Conservation (phyloP, 2,888 invertebrate species). For the Pseudococcus viburni region DNA sequence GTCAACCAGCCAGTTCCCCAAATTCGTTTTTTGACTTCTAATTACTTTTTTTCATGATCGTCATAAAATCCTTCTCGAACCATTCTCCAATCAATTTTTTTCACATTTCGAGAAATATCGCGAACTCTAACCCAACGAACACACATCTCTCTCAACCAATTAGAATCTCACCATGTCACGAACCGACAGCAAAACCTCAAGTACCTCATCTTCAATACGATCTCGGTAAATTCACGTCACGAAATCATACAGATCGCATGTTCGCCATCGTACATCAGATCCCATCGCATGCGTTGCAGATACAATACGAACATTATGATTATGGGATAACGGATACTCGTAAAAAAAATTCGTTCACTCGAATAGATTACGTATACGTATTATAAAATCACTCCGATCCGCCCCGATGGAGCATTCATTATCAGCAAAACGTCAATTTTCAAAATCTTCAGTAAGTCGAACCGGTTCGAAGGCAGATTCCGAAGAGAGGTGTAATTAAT, state of each 20-base stretch:
- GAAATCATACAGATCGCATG: background rate
- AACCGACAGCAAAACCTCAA: background rate
- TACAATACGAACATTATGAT: background rate
- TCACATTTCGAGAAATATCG: too few species aligned
- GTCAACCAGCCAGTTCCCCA: too few species aligned
- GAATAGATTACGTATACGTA: background rate
- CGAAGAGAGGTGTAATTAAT: background rate
- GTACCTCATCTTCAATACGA: background rate
- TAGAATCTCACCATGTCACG: background rate
- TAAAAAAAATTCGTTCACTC: background rate
- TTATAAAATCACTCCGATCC: background rate
- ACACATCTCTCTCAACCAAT: too few species aligned
- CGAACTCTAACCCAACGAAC: too few species aligned
- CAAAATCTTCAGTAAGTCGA: background rate
- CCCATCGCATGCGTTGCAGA: background rate
- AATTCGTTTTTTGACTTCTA: too few species aligned
- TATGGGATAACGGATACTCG: background rate
- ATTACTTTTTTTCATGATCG: too few species aligned
- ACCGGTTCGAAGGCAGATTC: background rate
- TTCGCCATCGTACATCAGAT: background rate
- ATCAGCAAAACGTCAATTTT: slow-evolving; percentile 24
- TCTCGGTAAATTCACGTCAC: background rate
- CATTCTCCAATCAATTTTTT: too few species aligned
- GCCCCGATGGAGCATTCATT: background rate
- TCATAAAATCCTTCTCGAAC: too few species aligned